A percentile compares a stretch with the other conserved stretches of the same genome.
Evolutionary conservation across 2,888 invertebrate species (phyloP).

Genomic region (Odontothrips loti): DNA sequence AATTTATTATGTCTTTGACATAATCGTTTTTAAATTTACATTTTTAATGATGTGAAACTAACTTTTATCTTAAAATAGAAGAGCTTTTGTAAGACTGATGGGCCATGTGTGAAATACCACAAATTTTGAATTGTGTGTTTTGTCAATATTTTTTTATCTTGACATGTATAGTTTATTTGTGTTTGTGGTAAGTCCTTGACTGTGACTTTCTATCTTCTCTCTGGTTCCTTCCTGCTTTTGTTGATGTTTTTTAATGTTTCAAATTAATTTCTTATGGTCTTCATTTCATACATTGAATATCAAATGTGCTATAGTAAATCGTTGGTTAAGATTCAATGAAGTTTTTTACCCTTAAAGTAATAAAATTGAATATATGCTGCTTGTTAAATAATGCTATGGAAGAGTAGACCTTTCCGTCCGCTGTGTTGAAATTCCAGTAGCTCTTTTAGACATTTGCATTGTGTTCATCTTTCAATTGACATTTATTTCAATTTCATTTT

Average conservation of each 20-base stretch:
- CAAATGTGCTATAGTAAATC: neutral
- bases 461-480: neutral
- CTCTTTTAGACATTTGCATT: neutral
- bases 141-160: slow-evolving; percentile 19
- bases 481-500: neutral
- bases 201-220: slow-evolving; percentile 8
- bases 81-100: slow-evolving; percentile 24
- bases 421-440: neutral
- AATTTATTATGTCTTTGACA: neutral
- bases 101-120: slow-evolving; percentile 24
- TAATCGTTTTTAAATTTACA: neutral
- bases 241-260: slow-evolving; percentile 2
- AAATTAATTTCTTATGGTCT: neutral
- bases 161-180: slow-evolving; percentile 18
- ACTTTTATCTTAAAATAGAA: slow-evolving; percentile 4
- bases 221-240: slow-evolving; percentile 14
- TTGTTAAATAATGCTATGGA: neutral
- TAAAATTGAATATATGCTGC: neutral
- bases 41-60: neutral
- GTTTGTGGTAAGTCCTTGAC: slow-evolving; percentile 22
- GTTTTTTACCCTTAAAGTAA: neutral
- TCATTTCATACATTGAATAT: neutral
- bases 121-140: slow-evolving; percentile 14
- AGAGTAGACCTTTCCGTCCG: slow-evolving; percentile 8
- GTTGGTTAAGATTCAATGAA: neutral